Percentiles rank a stretch among this genome's conserved stretches.
Conservation (phyloP, 2,888 invertebrate species). For the Leptopilina syphax region DNA sequence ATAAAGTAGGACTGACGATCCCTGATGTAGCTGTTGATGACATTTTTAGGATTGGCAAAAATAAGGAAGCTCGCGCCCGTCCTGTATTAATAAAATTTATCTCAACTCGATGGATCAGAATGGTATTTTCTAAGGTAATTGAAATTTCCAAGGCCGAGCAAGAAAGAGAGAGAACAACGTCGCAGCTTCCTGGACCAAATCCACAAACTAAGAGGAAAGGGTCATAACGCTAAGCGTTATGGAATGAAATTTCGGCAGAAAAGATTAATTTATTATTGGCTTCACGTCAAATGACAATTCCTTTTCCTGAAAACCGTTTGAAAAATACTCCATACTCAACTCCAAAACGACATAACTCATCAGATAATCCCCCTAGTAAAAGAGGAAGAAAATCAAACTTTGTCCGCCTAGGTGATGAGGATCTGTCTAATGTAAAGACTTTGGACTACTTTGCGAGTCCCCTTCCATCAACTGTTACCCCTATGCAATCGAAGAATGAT, state of each 20-base stretch:
- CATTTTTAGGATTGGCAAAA: not conserved
- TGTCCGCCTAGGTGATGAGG: not conserved
- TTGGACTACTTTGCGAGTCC: conserved; percentile 7
- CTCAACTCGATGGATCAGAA: not conserved
- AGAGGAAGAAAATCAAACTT: not conserved
- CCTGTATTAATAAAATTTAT: not conserved
- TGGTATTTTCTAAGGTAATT: not conserved
- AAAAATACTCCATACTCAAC: not conserved
- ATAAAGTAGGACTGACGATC: not conserved
- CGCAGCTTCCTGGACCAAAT: not conserved
- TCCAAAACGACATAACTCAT: not conserved
- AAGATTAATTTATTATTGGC: not conserved
- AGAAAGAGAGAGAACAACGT: not conserved
- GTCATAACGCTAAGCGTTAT: not conserved
- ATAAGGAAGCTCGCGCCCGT: not conserved
- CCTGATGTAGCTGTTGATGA: not conserved
- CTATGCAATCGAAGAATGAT: not conserved
- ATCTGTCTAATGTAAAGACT: not conserved
- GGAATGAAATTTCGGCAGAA: not conserved
- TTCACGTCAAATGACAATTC: not conserved
- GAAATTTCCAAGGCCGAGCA: not conserved
- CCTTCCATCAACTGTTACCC: not conserved
- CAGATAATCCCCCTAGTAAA: not conserved
- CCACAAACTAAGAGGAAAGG: not conserved
- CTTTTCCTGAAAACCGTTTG: not conserved